These are phyloP conservation scores for Pagrus major DNA, from an alignment of 2,113 vertebrate genomes.

Conservation along the genomic window DNA sequence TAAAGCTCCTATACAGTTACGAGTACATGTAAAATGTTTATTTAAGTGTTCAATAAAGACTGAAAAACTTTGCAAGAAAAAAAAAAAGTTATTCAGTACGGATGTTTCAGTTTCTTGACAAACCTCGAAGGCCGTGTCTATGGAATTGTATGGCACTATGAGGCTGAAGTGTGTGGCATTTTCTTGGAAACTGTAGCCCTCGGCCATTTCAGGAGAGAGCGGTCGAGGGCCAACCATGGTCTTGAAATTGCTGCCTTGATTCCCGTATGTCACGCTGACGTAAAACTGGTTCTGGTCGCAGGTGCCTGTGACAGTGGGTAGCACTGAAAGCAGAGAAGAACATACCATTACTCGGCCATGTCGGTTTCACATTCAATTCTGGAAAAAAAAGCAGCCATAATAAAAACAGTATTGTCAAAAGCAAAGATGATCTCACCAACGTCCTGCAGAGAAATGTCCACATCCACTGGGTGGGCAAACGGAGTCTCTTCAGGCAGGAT, in stretches of 20 bases:
- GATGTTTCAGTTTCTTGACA: neutral
- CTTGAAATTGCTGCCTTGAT: slow-evolving; percentile 62
- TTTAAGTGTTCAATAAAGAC: too few species aligned
- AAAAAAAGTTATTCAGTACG: neutral
- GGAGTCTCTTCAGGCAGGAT: slow-evolving; percentile 74
- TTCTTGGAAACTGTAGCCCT: slow-evolving; percentile 37
- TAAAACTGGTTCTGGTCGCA: slow-evolving; percentile 79
- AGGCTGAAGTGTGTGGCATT: slow-evolving; percentile 77
- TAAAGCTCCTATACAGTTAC: too few species aligned
- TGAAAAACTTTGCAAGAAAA: too few species aligned
- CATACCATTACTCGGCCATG: neutral
- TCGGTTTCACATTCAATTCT: neutral
- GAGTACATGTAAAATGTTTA: too few species aligned
- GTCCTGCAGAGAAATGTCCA: slow-evolving; percentile 68
- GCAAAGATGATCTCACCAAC: slow-evolving; percentile 66
- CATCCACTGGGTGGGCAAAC: slow-evolving; percentile 61
- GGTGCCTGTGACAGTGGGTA: slow-evolving; percentile 68
- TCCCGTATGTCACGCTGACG: slow-evolving; percentile 68
- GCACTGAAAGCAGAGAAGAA: slow-evolving; percentile 48
- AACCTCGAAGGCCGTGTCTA: slow-evolving; percentile 72
- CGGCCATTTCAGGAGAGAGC: slow-evolving; percentile 51
- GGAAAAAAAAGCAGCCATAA: neutral
- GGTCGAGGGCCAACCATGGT: slow-evolving; percentile 50
- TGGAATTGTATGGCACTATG: slow-evolving; percentile 60
- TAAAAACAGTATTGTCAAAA: neutral